These are phyloP conservation scores for Linurgus olivaceus DNA, from an alignment of 2,797 vertebrate species.

Conservation along the genomic window DNA sequence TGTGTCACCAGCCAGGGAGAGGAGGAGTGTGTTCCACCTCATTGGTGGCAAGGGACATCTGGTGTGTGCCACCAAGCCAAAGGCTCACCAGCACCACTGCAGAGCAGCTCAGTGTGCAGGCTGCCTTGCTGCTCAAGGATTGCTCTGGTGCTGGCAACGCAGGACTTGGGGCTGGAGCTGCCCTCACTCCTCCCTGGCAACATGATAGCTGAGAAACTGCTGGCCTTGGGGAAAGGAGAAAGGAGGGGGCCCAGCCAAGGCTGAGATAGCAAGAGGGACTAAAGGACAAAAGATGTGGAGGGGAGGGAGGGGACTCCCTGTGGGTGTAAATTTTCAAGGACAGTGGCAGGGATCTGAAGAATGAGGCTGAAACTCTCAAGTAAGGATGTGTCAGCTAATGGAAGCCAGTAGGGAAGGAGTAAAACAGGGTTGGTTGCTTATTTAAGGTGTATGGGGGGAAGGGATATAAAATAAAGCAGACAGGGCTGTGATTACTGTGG, in stretches of 20 bases:
- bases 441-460: not conserved
- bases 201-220: not conserved
- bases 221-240: not conserved
- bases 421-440: not conserved
- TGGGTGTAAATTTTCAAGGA: not conserved
- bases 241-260: not conserved
- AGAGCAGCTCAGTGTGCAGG: not conserved
- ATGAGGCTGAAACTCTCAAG: not conserved
- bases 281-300: not conserved
- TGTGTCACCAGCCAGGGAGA: not conserved
- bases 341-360: not conserved
- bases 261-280: not conserved
- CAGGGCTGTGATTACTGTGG: not conserved
- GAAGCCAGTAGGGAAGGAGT: not conserved
- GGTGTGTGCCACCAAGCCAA: not conserved
- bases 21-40: not conserved
- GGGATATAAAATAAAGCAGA: not conserved
- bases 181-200: not conserved
- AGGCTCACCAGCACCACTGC: not conserved
- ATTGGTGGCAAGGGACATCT: not conserved
- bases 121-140: not conserved
- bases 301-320: not conserved
- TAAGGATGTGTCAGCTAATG: not conserved
- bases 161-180: not conserved
- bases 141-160: not conserved